Base-by-base conservation (phyloP, 2,888 invertebrate species). In the Drosophila paramelanica region DNA sequence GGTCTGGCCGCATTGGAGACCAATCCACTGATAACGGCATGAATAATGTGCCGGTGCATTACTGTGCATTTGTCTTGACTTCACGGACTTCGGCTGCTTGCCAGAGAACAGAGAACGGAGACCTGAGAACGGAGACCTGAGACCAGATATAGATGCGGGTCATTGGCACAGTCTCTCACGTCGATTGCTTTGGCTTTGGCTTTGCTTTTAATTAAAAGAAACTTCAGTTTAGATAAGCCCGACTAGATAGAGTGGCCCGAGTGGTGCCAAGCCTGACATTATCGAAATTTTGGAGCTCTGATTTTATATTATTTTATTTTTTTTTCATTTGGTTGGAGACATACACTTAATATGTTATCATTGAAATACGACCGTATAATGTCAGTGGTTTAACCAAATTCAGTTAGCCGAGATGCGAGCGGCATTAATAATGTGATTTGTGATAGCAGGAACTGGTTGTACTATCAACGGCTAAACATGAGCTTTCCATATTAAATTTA, bases 31-130 rank as follows among this genome's bases (percentile, higher is more conserved):
- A 86, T 86, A 86, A 87, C 85, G 78, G 68, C 77, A 79, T 89
- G 89, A 86, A 86, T 87, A 89, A 86, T 86, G 85, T 84, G 88
- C 73, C 89, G 89, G 81, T 87, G 89, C 89, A 72, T 81, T 87
- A 81, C 75, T 81, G 84, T 81, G 84, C 87, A 83, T 88, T 82
- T 77, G 88, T 83, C 86, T 83, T 82, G 67, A 80, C 74, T 64
- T 41, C 47, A 47, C n/a, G 42, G 59, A 53, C 50, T 41, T 61
- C 53, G 77, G 64, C 60, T 49, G 47, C 55, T 39, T 57, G 66
- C 67, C 64, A 55, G 52, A 53, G 49, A 38, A 49, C 70, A 46
- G 31, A 58, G 33, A 27, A 17, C 50, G 11, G 33, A 49, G 65
- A 46, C 13, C 25, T 31, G 41, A 25, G 41, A 47, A 31, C 20